These are phyloP conservation scores for Ceratosolen fusciceps DNA, from an alignment of 1,140 invertebrate genomes.

Conservation along the genomic window DNA sequence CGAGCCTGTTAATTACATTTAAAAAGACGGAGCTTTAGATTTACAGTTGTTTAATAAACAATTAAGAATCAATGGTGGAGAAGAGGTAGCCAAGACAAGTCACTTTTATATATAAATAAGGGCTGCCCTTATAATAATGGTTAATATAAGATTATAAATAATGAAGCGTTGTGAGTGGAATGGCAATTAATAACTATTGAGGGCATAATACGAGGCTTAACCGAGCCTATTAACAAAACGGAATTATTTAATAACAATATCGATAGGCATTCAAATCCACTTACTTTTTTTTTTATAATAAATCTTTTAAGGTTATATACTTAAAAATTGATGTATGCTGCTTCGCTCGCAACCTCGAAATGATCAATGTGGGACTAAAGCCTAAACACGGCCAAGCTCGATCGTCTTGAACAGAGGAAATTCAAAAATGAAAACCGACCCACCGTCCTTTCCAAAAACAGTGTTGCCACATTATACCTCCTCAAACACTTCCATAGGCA, in stretches of 20 bases:
- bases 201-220: not conserved
- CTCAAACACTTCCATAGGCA: too few relatives aligned
- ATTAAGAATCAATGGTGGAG: slow-evolving; percentile 25
- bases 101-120: not conserved
- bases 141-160: not conserved
- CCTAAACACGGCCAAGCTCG: not conserved
- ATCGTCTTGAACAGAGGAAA: not conserved
- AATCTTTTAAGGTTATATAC: slow-evolving; percentile 37
- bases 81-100: too few relatives aligned
- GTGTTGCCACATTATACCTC: slow-evolving; percentile 11
- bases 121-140: not conserved
- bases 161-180: too few relatives aligned
- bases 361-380: slow-evolving; percentile 20
- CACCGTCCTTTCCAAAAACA: not conserved
- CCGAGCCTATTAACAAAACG: too few relatives aligned
- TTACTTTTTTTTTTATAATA: slow-evolving; percentile 23
- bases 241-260: not conserved
- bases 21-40: slow-evolving; percentile 15
- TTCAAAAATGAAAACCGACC: slow-evolving; percentile 5
- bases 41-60: slow-evolving; percentile 23
- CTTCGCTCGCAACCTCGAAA: slow-evolving; percentile 18
- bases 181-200: not conserved
- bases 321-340: slow-evolving; percentile 7
- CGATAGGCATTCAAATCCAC: slow-evolving; percentile 2
- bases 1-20: not conserved